Evolutionary conservation across 2,797 vertebrate genomes (phyloP).

Genomic region (Huso huso): DNA sequence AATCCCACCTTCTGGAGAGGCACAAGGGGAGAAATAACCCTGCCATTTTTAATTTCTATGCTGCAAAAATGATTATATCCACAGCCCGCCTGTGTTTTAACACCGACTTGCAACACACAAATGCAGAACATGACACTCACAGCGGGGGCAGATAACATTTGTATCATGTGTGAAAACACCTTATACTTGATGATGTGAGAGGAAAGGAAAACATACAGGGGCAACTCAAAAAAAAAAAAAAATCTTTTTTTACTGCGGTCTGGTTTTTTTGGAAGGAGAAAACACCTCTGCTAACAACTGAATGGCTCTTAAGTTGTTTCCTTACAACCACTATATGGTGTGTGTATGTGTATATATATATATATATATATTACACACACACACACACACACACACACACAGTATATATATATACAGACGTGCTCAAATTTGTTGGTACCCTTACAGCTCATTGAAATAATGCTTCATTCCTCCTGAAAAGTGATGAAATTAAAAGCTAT

Average conservation of each 20-base stretch:
- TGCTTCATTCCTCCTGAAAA: too few relatives aligned
- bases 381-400: too few relatives aligned
- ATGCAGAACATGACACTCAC: constrained; percentile 1
- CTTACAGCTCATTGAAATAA: too few relatives aligned
- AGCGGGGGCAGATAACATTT: constrained; percentile 6
- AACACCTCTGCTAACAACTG: too few relatives aligned
- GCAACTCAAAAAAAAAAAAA: not conserved
- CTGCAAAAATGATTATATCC: not conserved
- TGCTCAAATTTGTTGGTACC: too few relatives aligned
- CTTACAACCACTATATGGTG: too few relatives aligned
- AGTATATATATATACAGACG: too few relatives aligned
- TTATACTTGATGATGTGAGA: not conserved
- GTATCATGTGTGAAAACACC: not conserved
- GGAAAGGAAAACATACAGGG: not conserved
- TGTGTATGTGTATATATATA: too few relatives aligned
- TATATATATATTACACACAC: too few relatives aligned
- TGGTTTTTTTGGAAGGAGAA: too few relatives aligned
- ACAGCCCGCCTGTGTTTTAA: constrained; percentile 8
- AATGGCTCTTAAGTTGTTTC: too few relatives aligned
- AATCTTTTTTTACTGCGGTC: not conserved
- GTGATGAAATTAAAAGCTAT: too few relatives aligned
- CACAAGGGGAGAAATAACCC: not conserved
- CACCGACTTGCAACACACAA: constrained; percentile 6
- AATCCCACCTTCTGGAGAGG: constrained; percentile 1
- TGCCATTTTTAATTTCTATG: not conserved